A percentile compares a stretch with the other conserved stretches of the same genome.
Evolutionary conservation across 2,888 invertebrate genomes (phyloP).

Genomic region (Caenorhabditis uteleia): DNA sequence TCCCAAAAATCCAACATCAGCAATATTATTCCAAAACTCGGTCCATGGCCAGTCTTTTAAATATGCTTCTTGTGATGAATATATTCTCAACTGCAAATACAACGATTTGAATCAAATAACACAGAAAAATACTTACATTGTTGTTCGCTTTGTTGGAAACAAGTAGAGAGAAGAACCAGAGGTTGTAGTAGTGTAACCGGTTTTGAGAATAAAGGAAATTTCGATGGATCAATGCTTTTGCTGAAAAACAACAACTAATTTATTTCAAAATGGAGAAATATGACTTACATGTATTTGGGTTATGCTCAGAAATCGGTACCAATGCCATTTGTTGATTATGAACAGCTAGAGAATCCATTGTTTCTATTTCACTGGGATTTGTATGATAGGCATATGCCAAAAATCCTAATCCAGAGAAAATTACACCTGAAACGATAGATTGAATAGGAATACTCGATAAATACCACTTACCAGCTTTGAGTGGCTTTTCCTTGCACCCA

Average conservation of each 20-base stretch:
- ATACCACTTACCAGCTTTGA: constrained; percentile 34
- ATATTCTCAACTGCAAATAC: constrained; percentile 40
- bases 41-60: constrained; percentile 54
- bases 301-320: constrained; percentile 58
- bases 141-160: constrained; percentile 51
- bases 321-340: constrained; percentile 56
- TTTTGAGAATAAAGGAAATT: constrained; percentile 31
- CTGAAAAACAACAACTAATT: no score
- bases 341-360: constrained; percentile 49
- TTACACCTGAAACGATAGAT: constrained; percentile 15
- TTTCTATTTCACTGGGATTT: constrained; percentile 56
- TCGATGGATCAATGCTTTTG: constrained; percentile 9
- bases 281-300: no score
- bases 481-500: constrained; percentile 47
- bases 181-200: constrained; percentile 59
- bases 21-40: constrained; percentile 53
- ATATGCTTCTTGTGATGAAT: constrained; percentile 53
- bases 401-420: constrained; percentile 38
- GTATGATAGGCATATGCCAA: constrained; percentile 49
- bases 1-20: constrained; percentile 62
- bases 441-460: not conserved
- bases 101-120: not conserved
- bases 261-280: no score
- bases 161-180: constrained; percentile 60
- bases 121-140: constrained; percentile 33